Evolutionary conservation across 2,888 invertebrate genomes (phyloP), one percentile per base, ranked within the genome.

Genomic region (Capitulum mitella): DNA sequence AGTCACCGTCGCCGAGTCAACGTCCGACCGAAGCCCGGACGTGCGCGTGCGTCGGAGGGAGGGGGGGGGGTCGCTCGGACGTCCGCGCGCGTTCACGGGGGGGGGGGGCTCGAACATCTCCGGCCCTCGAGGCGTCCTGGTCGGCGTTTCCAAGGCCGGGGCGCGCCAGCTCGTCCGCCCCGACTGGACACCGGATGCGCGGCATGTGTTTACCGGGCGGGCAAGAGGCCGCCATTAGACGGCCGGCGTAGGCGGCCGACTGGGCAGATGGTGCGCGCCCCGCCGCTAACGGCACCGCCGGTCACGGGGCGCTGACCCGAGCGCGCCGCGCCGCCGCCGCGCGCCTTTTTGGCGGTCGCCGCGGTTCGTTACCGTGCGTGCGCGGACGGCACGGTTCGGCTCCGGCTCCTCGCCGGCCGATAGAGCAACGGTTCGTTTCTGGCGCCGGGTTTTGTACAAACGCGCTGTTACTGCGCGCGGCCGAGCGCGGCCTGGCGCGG

Each of bases 1-100:
- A 64, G 64, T 64, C 64, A 64, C 64, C 19, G 34, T 6, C 29
- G 29, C 34, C 64, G 64, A 64, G 64, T 64, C 64, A 64, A 64
- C 64, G 64, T 14, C 64, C 64, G 58, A 6, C 29, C 8, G n/a
- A n/a, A n/a, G n/a, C n/a, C n/a, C 58, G 58, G 34, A 14, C 19
- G 51, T 51, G 51, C 51, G 22, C 51, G 51, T 22, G 19, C 51
- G 19, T 16, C 22, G 19, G 43, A 8, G 43, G 43, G 6, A 43
- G 43, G 12, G 6, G 43, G 5, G 43, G 6, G 43, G 6, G 43
- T 12, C 43, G 43, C n/a, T n/a, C 58, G 58, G 34, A 14, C 19
- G 51, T 51, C 19, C 51, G 22, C 51, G 51, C 6, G 19, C 51
- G 19, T 16, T 5, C 22, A 12, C 12, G 43, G 43, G 6, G 12